Base-by-base conservation (phyloP, 2,888 invertebrate genomes). In the Brenthis hecate region DNA sequence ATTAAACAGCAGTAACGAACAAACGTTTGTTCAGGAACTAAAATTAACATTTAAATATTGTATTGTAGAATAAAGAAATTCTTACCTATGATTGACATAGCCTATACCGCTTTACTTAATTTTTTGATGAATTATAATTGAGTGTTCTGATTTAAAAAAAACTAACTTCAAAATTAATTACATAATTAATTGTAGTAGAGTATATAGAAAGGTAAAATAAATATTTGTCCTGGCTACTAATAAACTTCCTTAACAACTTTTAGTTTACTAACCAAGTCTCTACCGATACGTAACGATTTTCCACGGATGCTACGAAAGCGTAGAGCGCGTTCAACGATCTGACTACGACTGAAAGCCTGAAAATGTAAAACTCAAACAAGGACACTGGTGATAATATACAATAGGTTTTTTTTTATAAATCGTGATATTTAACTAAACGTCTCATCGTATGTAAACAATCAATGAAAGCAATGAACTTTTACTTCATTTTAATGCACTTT, bases 341-440 rank as follows among this genome's bases (percentile, higher is more conserved):
- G 70, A 71, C 69, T 69, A 68, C 72, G 75, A 88, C 87, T 88
- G 84, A 83, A 81, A 81, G 75, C 78, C 83, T 84, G 85, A 87
- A 85, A 85, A 76, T 77, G 76, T 71, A 74, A 76, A 69, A 67
- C 67, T 32, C 63, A 68, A 68, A 72, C 61, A 68, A 32, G 47
- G 19, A 32, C 48, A 58, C 61, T 54, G 48, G 36, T 19, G 32
- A 54, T 36, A 56, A 60, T 36, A 55, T 4, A 43, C 36, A 11
- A 43, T 43, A 47, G 47, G 19, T 6, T 36, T 55, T 56, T 36
- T 47, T 16, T 43, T 23, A 28, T 50, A 5, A 16, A 28, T 60
- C 16, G 19, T 13, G 6, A 19, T 60, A 23, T 14, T n/a, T 51
- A 4, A n/a, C 14, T 51, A 51, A 43, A 11, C 36, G 11, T 43